Evolutionary conservation across 1,140 invertebrate species (phyloP).

Genomic region (Bradysia coprophila): DNA sequence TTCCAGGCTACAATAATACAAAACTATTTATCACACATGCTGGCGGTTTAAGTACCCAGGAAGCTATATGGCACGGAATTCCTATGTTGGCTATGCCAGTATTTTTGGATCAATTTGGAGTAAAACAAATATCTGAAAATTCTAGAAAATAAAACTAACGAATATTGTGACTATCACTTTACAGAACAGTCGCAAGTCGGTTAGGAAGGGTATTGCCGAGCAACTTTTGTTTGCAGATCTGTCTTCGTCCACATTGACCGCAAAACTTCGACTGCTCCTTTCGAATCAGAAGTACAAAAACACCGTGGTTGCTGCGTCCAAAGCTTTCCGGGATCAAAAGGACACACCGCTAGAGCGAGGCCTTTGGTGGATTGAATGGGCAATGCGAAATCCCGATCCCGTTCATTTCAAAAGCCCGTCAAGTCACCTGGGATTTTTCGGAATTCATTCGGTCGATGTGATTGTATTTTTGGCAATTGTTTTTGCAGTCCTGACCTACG

Average conservation of each 20-base stretch:
- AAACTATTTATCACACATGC: slow-evolving; percentile 18
- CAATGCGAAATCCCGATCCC: slow-evolving; percentile 26
- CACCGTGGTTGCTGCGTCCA: not conserved
- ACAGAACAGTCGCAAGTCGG: slow-evolving; percentile 7
- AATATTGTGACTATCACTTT: not conserved
- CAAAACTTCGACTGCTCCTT: not conserved
- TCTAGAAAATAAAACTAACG: not conserved
- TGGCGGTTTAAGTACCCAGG: slow-evolving; percentile 24
- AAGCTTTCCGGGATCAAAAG: slow-evolving; percentile 26
- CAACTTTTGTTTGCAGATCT: slow-evolving; percentile 8
- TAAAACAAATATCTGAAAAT: not conserved
- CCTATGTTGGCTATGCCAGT: slow-evolving; percentile 29
- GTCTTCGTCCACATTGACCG: slow-evolving; percentile 1
- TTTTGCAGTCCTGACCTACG: too few relatives aligned
- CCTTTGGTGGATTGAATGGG: slow-evolving; percentile 27
- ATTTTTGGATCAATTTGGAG: slow-evolving; percentile 21
- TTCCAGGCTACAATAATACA: slow-evolving; percentile 11
- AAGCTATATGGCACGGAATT: slow-evolving; percentile 25
- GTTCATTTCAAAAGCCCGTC: slow-evolving; percentile 12
- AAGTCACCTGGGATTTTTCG: slow-evolving; percentile 1
- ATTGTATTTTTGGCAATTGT: not conserved
- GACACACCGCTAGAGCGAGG: slow-evolving; percentile 21
- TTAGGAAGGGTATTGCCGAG: slow-evolving; percentile 5
- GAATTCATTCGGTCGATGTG: not conserved
- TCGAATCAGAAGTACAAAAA: not conserved